These are phyloP conservation scores for Drosophila ironensis DNA, from an alignment of 1,140 invertebrate genomes.

Conservation along the genomic window DNA sequence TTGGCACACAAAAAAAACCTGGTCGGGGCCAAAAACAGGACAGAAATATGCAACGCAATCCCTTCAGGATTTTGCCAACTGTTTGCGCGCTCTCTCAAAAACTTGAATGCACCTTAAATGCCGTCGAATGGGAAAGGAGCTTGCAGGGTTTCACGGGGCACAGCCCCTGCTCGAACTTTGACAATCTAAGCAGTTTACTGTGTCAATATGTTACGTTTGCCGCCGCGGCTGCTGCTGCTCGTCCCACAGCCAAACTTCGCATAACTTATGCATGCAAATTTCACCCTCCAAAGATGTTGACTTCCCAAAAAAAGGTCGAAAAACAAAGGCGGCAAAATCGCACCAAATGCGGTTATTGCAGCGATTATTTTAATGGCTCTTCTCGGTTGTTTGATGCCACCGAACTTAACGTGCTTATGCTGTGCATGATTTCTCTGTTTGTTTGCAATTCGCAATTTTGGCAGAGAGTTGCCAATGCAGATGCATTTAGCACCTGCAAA, in stretches of 20 bases:
- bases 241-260: conserved; percentile 48
- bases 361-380: conserved; percentile 77
- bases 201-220: conserved; percentile 74
- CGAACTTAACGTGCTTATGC: conserved; percentile 33
- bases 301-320: conserved; percentile 64
- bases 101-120: conserved; percentile 63
- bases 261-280: conserved; percentile 80
- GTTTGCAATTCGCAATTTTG: neutral
- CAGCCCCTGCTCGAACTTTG: conserved; percentile 63
- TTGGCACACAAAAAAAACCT: conserved; percentile 29
- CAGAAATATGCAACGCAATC: conserved; percentile 48
- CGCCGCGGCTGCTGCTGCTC: too few species aligned
- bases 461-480: conserved; percentile 27
- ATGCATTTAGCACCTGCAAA: conserved; percentile 55
- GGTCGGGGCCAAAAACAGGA: conserved; percentile 14
- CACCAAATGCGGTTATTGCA: conserved; percentile 76
- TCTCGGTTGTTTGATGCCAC: conserved; percentile 52
- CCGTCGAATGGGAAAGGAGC: conserved; percentile 10
- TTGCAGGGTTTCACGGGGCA: neutral
- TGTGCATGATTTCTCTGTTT: conserved; percentile 24
- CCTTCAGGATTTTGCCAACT: conserved; percentile 41
- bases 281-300: conserved; percentile 34
- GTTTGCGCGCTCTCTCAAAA: conserved; percentile 54
- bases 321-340: conserved; percentile 61
- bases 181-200: conserved; percentile 78